Conservation (phyloP, 2,888 invertebrate genomes). For the Venusia cambrica region DNA sequence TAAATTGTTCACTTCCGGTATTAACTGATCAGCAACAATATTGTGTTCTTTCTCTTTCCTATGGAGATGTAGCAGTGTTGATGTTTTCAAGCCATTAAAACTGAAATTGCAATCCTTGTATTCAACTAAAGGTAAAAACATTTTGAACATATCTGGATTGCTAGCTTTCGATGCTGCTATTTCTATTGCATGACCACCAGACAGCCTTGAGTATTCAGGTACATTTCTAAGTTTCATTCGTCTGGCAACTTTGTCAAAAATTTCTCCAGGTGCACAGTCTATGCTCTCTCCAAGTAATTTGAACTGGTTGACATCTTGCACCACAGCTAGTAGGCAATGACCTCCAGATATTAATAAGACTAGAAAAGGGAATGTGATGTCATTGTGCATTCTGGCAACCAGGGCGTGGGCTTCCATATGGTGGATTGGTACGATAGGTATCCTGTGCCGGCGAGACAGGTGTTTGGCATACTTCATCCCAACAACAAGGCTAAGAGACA, state of each 20-base stretch:
- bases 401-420: slow-evolving; percentile 99
- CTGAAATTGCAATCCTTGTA: slow-evolving; percentile 94
- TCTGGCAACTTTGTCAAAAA: slow-evolving; percentile 95
- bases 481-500: slow-evolving; percentile 88
- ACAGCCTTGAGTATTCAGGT: slow-evolving; percentile 85
- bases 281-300: slow-evolving; percentile 88
- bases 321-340: slow-evolving; percentile 92
- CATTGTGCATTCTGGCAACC: slow-evolving; percentile 88
- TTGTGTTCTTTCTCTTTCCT: slow-evolving; percentile 81
- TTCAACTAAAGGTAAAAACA: slow-evolving; percentile 83
- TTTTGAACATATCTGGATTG: slow-evolving; percentile 84
- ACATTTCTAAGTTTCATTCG: slow-evolving; percentile 90
- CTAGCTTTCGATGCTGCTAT: slow-evolving; percentile 86
- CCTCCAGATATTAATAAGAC: slow-evolving; percentile 96
- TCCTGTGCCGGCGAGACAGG: slow-evolving; percentile 83
- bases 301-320: slow-evolving; percentile 87
- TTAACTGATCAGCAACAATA: slow-evolving; percentile 84
- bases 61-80: slow-evolving; percentile 75
- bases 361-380: slow-evolving; percentile 92
- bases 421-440: slow-evolving; percentile 97
- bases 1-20: slow-evolving; percentile 89
- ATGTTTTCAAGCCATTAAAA: slow-evolving; percentile 91
- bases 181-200: slow-evolving; percentile 95
- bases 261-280: slow-evolving; percentile 96
- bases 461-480: slow-evolving; percentile 92